Conservation (phyloP, 2,888 invertebrate genomes). For the Lochmaea capreae region DNA sequence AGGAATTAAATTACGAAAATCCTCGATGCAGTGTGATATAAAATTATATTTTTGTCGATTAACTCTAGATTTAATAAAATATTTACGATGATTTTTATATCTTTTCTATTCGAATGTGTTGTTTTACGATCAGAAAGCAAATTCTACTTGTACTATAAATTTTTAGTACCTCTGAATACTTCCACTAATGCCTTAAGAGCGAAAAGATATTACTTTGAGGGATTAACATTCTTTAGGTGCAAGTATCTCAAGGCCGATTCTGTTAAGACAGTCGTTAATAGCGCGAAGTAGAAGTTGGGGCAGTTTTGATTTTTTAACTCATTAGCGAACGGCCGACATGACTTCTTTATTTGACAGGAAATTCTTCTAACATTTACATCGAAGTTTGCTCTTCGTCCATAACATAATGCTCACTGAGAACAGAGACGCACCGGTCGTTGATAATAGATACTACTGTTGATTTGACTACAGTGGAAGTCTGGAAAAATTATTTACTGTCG, state of each 20-base stretch:
- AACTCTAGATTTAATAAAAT: background rate
- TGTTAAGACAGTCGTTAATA: background rate
- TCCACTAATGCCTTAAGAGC: constrained; percentile 6
- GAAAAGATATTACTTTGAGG: background rate
- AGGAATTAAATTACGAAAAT: no score
- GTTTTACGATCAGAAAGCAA: background rate
- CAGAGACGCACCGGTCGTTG: background rate
- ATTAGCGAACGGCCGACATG: constrained; percentile 2
- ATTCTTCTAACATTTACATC: background rate
- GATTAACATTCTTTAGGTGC: constrained; percentile 4
- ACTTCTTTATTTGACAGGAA: constrained; percentile 4
- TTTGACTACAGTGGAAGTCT: background rate
- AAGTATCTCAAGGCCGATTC: constrained; percentile 4
- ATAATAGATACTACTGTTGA: background rate
- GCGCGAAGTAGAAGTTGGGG: background rate
- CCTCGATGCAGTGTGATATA: no score
- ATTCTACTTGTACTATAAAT: background rate
- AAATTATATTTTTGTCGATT: no score
- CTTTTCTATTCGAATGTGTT: background rate
- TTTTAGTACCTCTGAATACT: background rate
- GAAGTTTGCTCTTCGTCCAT: background rate
- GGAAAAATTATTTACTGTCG: background rate
- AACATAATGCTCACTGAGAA: background rate
- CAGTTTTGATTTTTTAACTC: constrained; percentile 9
- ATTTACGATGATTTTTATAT: background rate